These are phyloP conservation scores for Griposia aprilina DNA, from an alignment of 2,888 invertebrate species.

Conservation along the genomic window DNA sequence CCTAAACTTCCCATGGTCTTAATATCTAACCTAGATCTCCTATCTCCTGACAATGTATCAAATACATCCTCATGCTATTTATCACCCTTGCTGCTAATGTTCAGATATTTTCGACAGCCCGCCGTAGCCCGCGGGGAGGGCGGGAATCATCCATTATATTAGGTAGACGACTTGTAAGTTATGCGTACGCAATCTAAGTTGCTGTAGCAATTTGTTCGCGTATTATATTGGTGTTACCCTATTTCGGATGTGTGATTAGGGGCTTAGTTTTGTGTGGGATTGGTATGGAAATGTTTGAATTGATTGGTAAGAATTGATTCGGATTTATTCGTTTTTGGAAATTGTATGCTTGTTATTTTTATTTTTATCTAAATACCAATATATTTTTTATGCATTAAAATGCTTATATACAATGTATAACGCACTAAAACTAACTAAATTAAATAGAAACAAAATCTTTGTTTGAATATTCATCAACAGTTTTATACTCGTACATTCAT, in stretches of 20 bases:
- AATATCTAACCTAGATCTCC: constrained; percentile 38
- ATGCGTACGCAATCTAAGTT: constrained; percentile 72
- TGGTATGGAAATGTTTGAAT: constrained; percentile 5
- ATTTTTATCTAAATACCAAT: neutral
- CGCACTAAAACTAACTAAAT: neutral
- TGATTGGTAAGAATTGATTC: neutral
- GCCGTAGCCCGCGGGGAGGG: constrained; percentile 39
- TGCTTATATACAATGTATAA: neutral
- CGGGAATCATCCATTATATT: constrained; percentile 65
- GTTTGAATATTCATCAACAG: neutral
- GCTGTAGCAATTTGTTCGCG: constrained; percentile 59
- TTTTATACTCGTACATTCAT: neutral
- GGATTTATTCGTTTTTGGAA: neutral
- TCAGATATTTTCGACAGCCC: constrained; percentile 65
- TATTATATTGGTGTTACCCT: constrained; percentile 33
- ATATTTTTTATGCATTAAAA: neutral
- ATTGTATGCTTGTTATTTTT: neutral
- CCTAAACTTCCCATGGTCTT: constrained; percentile 14
- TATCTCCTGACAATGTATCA: constrained; percentile 53
- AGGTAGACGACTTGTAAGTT: constrained; percentile 64
- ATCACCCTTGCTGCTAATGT: constrained; percentile 64
- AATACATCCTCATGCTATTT: constrained; percentile 54
- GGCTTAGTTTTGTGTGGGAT: neutral
- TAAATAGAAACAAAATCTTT: too few species aligned
- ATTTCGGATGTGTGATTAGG: constrained; percentile 40